phyloP scores from a whole-genome alignment of 2,113 vertebrate species.

The Carollia perspicillata region DNA sequence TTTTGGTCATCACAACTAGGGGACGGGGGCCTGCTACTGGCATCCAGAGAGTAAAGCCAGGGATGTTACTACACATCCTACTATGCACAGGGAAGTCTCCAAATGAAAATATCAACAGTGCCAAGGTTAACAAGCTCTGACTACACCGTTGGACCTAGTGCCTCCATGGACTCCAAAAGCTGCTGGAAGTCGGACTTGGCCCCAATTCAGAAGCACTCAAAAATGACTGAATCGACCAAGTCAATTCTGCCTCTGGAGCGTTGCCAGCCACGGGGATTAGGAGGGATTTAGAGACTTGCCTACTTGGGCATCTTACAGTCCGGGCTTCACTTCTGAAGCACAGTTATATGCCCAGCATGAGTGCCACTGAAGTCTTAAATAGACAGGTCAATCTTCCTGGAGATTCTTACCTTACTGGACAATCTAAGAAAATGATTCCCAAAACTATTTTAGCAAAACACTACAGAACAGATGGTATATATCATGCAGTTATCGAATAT shows the following conservation, averaged over 20 bases:
- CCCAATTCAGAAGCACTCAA: neutral
- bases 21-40: neutral
- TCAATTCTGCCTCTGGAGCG: neutral
- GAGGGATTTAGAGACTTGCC: neutral
- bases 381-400: neutral
- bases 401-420: neutral
- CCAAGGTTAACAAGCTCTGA: neutral
- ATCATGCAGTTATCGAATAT: neutral
- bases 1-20: neutral
- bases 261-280: neutral
- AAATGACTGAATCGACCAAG: neutral
- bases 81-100: neutral
- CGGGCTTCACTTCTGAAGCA: neutral
- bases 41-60: neutral
- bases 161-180: neutral
- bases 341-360: neutral
- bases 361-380: neutral
- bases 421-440: conserved; percentile 24
- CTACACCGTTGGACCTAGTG: neutral
- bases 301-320: neutral
- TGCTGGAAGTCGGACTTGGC: neutral
- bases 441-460: conserved; percentile 9
- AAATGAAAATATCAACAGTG: neutral
- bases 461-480: neutral
- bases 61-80: neutral